A percentile compares a stretch with the other conserved stretches of the same genome.
These are phyloP conservation scores for Typhlichthys subterraneus DNA, from an alignment of 2,797 vertebrate genomes.

Conservation along the genomic window DNA sequence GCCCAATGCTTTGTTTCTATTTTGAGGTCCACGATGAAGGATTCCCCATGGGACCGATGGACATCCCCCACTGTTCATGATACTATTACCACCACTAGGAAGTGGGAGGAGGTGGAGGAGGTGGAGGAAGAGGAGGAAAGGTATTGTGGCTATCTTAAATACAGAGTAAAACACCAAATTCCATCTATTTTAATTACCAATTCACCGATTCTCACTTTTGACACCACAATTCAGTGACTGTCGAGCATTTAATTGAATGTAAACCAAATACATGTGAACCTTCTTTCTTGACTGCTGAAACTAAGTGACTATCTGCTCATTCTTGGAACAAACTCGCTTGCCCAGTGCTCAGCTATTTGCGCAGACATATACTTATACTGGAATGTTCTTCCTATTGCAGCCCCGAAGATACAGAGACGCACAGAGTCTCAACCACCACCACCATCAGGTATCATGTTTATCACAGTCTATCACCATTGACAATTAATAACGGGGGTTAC, in stretches of 20 bases:
- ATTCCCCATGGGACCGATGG: constrained; percentile 75
- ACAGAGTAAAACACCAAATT: constrained; percentile 14
- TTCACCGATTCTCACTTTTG: constrained; percentile 38
- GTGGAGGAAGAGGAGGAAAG: constrained; percentile 32
- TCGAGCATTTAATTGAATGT: constrained; percentile 53
- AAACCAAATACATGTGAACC: constrained; percentile 35
- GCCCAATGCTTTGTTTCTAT: constrained; percentile 35
- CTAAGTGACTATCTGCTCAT: constrained; percentile 34
- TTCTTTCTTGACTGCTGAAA: constrained; percentile 18
- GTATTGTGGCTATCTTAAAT: constrained; percentile 43
- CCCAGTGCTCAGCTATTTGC: constrained; percentile 17
- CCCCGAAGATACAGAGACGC: constrained; percentile 23
- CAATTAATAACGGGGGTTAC: background rate
- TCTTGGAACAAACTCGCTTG: constrained; percentile 9
- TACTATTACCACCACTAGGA: background rate
- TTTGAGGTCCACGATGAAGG: constrained; percentile 60
- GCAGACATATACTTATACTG: constrained; percentile 30
- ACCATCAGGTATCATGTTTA: constrained; percentile 46
- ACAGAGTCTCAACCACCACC: constrained; percentile 47
- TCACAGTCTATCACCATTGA: constrained; percentile 5
- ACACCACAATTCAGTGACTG: constrained; percentile 35
- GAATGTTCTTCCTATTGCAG: constrained; percentile 49
- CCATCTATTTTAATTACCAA: constrained; percentile 6
- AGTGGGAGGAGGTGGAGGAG: constrained; percentile 29
- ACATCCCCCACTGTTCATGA: constrained; percentile 64